Evolutionary conservation across 2,888 invertebrate genomes (phyloP), one percentile per base, ranked within the genome.

Genomic region (Augochlorella aurata): DNA sequence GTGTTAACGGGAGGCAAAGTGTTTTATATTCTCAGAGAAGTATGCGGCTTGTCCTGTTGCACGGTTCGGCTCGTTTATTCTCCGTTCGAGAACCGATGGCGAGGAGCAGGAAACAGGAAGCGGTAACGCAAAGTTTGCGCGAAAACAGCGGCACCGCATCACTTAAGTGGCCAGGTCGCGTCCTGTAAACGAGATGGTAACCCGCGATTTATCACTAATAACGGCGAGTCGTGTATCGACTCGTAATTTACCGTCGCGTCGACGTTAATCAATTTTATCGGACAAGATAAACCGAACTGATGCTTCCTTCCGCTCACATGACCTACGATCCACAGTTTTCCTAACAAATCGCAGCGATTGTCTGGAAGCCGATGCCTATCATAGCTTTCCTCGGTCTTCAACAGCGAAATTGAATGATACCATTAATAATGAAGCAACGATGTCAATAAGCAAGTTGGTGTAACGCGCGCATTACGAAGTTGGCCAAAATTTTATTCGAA

Each of bases 241-340:
- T 84, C 38, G 87, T 86, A 88, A 90, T 91, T 91, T 88, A 91
- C 85, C 86, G 88, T 84, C 85, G 81, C 79, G 82, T 86, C 87
- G 88, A 73, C 88, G 91, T 92, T 92, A 92, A 92, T 92, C 92
- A 92, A 91, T 91, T 91, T 91, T 90, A 92, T 91, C 90, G 86
- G 65, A 66, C 45, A 87, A 91, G 92, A 92, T 92, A 92, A 91
- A 89, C 91, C 89, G 74, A 84, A 84, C 89, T 82, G 87, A 88
- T 85, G 79, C 87, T 89, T 89, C 90, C 91, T 91, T 89, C 91
- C 90, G 90, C 85, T 84, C 85, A 58, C 75, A 77, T 69, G 78
- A 61, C 73, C 77, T 67, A 82, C 78, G 54, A 79, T 85, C 80
- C 77, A 80, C 80, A 81, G 75, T 86, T 85, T 88, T 79, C 81